Conservation (phyloP, 2,888 invertebrate genomes). For the Onchidella celtica region DNA sequence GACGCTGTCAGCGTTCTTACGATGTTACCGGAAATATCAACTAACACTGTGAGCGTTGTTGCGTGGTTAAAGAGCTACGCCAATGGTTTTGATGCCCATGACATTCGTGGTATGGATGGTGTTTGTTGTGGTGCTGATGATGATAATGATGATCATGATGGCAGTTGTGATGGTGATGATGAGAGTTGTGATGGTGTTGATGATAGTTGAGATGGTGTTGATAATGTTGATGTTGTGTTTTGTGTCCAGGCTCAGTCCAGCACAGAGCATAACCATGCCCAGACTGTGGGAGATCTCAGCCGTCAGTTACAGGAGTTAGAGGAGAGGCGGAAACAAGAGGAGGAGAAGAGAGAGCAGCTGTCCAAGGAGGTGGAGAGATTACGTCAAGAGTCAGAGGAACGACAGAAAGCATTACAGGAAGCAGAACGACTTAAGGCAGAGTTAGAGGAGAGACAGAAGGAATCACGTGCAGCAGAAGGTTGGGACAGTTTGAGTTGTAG, state of each 20-base stretch:
- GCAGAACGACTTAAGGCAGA: conserved; percentile 11
- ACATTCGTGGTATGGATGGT: too few species aligned
- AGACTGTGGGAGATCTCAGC: conserved; percentile 29
- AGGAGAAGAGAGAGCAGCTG: conserved; percentile 60
- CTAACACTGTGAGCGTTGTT: too few species aligned
- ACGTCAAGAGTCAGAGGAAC: conserved; percentile 47
- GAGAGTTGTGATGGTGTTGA: too few species aligned
- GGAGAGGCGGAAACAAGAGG: conserved; percentile 59
- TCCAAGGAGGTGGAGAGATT: conserved; percentile 62
- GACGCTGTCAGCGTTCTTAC: neutral
- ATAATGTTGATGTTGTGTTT: neutral
- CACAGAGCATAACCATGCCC: conserved; percentile 29
- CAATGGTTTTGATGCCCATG: neutral
- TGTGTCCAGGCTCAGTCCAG: conserved; percentile 36
- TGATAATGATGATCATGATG: too few species aligned
- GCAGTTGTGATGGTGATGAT: too few species aligned
- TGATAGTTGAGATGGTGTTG: too few species aligned
- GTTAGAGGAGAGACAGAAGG: neutral
- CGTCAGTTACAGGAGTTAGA: conserved; percentile 61
- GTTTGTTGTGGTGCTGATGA: too few species aligned
- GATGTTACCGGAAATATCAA: too few species aligned
- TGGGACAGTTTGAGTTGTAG: neutral
- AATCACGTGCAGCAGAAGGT: neutral
- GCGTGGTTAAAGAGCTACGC: too few species aligned
- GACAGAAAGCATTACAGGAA: conserved; percentile 25